Conservation (phyloP, 2,797 vertebrate genomes). For the Rhinella marina region DNA sequence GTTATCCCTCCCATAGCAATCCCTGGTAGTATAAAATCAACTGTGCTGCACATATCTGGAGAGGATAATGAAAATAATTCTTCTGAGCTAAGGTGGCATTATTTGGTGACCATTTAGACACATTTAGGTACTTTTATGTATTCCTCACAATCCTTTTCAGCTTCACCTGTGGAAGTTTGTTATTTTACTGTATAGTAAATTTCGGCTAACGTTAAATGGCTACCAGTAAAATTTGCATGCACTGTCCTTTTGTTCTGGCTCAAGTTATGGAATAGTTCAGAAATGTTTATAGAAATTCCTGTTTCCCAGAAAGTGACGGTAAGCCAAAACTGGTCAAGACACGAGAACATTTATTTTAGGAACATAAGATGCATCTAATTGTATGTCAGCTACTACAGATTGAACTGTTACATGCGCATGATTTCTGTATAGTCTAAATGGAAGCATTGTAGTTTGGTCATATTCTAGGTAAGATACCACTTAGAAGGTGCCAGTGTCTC, state of each 20-base stretch:
- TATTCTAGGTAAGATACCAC: slow-evolving; percentile 13
- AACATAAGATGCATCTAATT: neutral
- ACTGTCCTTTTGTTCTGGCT: neutral
- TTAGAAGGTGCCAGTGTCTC: neutral
- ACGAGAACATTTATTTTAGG: neutral
- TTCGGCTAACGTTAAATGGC: neutral
- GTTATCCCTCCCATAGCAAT: no score
- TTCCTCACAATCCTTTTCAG: no score
- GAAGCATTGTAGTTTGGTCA: neutral
- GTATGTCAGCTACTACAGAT: neutral
- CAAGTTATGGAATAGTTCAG: neutral
- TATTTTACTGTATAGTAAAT: neutral
- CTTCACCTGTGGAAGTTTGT: neutral
- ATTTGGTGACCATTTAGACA: no score
- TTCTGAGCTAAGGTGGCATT: no score
- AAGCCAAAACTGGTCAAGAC: neutral
- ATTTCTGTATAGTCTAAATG: neutral
- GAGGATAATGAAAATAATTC: no score
- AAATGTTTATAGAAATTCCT: slow-evolving; percentile 11
- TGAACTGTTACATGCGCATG: neutral
- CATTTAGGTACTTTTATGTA: no score
- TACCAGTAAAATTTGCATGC: neutral
- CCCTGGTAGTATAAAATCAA: no score
- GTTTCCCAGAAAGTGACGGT: neutral
- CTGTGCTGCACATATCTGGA: no score